A percentile compares a stretch with the other conserved stretches of the same genome.
Evolutionary conservation across 1,140 invertebrate species (phyloP).

Genomic region (Diorhabda sublineata): DNA sequence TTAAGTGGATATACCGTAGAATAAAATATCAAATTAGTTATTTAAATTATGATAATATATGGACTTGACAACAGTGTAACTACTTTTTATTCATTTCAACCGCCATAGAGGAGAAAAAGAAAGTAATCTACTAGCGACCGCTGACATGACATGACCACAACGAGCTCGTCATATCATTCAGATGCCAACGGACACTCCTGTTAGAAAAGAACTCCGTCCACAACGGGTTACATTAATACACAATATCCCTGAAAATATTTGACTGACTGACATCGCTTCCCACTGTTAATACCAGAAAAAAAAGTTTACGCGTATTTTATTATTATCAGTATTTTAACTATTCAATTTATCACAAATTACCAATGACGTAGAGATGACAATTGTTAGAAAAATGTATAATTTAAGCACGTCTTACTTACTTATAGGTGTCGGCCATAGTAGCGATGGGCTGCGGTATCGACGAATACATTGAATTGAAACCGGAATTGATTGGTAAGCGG

Average conservation of each 20-base stretch:
- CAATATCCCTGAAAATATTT: no score
- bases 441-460: constrained; percentile 78
- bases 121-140: not conserved
- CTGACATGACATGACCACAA: constrained; percentile 38
- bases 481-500: constrained; percentile 65
- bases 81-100: no score
- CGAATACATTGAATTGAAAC: constrained; percentile 81
- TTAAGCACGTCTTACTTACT: constrained; percentile 51
- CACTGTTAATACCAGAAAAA: no score
- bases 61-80: no score
- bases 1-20: no score
- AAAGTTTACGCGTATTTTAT: no score
- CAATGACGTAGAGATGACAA: no score
- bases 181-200: constrained; percentile 34
- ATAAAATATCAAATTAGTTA: no score
- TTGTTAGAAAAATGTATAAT: not conserved
- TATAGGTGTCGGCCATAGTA: constrained; percentile 78
- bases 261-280: no score
- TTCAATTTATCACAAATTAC: no score
- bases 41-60: no score
- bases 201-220: constrained; percentile 23
- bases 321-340: no score
- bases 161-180: constrained; percentile 32
- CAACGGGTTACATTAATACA: not conserved
- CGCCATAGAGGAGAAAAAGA: not conserved